These are phyloP conservation scores for Lydus trimaculatus DNA, from an alignment of 2,888 invertebrate genomes.

Conservation along the genomic window DNA sequence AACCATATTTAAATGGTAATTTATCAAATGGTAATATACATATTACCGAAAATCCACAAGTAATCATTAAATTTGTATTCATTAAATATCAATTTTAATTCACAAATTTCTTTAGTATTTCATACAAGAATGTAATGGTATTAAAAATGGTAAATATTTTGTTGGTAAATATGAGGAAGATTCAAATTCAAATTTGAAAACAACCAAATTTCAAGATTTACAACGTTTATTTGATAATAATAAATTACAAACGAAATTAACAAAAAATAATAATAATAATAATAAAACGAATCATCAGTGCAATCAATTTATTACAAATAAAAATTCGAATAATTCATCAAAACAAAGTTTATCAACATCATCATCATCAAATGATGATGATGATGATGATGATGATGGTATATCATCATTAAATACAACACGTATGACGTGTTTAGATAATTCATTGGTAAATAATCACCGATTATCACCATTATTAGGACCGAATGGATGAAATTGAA, in stretches of 20 bases:
- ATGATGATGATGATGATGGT: slow-evolving; percentile 30
- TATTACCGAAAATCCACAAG: slow-evolving; percentile 75
- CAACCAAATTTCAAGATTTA: slow-evolving; percentile 48
- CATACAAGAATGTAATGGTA: slow-evolving; percentile 42
- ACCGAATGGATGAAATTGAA: slow-evolving; percentile 54
- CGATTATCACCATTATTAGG: slow-evolving; percentile 52
- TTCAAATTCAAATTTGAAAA: slow-evolving; percentile 53
- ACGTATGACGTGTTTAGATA: slow-evolving; percentile 51
- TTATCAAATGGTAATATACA: slow-evolving; percentile 68
- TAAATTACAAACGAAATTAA: slow-evolving; percentile 34
- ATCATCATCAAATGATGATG: neutral
- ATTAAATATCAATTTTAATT: slow-evolving; percentile 5
- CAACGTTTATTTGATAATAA: slow-evolving; percentile 45
- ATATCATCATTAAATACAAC: slow-evolving; percentile 46
- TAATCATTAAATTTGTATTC: slow-evolving; percentile 45
- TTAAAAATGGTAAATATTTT: slow-evolving; percentile 28
- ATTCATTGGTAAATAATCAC: slow-evolving; percentile 40
- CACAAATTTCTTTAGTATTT: slow-evolving; percentile 48
- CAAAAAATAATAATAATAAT: slow-evolving; percentile 25
- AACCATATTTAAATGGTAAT: slow-evolving; percentile 61
- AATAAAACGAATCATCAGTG: slow-evolving; percentile 42
- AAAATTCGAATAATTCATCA: neutral
- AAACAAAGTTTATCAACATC: neutral
- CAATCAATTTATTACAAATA: slow-evolving; percentile 21
- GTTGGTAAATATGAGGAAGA: slow-evolving; percentile 45